A percentile compares a stretch with the other conserved stretches of the same genome.
phyloP scores from a whole-genome alignment of 2,888 invertebrate genomes.

The Parascotia fuliginaria region DNA sequence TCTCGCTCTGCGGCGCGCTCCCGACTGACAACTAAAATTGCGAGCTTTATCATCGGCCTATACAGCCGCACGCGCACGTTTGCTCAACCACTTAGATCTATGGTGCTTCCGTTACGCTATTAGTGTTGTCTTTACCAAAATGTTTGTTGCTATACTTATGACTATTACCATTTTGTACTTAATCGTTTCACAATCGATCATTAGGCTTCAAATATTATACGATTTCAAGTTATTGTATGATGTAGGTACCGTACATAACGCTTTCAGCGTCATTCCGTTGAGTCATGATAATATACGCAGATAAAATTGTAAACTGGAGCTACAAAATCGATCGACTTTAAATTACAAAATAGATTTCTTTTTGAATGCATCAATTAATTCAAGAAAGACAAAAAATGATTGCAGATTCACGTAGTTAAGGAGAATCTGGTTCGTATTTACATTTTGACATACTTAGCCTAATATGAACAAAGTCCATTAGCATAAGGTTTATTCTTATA shows the following conservation, averaged over 20 bases:
- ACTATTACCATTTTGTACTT: slow-evolving; percentile 40
- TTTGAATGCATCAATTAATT: too few species aligned
- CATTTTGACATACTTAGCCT: too few species aligned
- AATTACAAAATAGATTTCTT: too few species aligned
- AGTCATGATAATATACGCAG: slow-evolving; percentile 16
- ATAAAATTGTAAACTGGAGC: slow-evolving; percentile 14
- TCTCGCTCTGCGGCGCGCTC: slow-evolving; percentile 68
- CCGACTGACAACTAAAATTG: slow-evolving; percentile 72
- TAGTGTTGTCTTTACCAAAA: slow-evolving; percentile 64
- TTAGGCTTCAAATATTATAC: slow-evolving; percentile 1
- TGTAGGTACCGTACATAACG: not conserved
- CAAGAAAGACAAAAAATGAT: too few species aligned
- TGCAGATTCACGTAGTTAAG: too few species aligned
- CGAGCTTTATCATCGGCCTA: slow-evolving; percentile 74
- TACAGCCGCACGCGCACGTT: slow-evolving; percentile 68
- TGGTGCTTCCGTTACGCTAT: slow-evolving; percentile 76
- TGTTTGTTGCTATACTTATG: slow-evolving; percentile 59
- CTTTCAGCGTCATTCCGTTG: slow-evolving; percentile 12
- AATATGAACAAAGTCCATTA: too few species aligned
- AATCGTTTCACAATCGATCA: slow-evolving; percentile 19
- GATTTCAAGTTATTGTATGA: slow-evolving; percentile 1
- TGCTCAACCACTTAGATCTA: slow-evolving; percentile 73
- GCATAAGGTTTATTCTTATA: too few species aligned
- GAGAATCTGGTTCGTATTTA: too few species aligned
- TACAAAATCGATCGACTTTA: not conserved